Percentiles rank a stretch among this genome's conserved stretches.
Conservation (phyloP, 2,113 vertebrate species). For the Sclerurus mexicanus region DNA sequence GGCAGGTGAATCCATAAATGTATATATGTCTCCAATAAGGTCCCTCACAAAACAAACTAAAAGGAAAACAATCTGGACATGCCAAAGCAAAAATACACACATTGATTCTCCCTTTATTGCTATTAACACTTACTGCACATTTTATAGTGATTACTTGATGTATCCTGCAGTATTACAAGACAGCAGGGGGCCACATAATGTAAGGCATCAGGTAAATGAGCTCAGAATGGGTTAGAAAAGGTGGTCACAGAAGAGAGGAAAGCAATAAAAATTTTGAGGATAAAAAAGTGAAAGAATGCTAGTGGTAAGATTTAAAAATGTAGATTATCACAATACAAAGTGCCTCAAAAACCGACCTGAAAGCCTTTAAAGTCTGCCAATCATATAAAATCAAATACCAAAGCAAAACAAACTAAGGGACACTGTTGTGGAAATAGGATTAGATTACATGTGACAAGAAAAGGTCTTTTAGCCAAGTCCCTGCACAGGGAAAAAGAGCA, state of each 20-base stretch:
- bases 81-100: background rate
- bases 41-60: background rate
- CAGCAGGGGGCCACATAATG: constrained; percentile 45
- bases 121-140: background rate
- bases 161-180: background rate
- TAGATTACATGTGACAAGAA: background rate
- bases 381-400: background rate
- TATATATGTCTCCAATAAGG: background rate
- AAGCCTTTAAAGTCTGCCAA: background rate
- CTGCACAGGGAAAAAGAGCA: background rate
- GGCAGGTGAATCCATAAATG: background rate
- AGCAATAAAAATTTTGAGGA: background rate
- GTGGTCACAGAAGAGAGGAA: background rate
- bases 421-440: background rate
- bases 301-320: background rate
- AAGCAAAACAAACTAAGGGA: background rate
- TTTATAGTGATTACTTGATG: background rate
- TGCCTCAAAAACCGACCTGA: background rate
- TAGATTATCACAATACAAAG: rapidly evolving
- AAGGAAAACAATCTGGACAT: background rate
- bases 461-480: background rate
- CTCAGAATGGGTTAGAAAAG: background rate
- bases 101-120: background rate
- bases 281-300: background rate
- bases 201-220: background rate